Evolutionary conservation across 2,888 invertebrate species (phyloP), one percentile per base, ranked within the genome.

Genomic region (Volucella inanis): DNA sequence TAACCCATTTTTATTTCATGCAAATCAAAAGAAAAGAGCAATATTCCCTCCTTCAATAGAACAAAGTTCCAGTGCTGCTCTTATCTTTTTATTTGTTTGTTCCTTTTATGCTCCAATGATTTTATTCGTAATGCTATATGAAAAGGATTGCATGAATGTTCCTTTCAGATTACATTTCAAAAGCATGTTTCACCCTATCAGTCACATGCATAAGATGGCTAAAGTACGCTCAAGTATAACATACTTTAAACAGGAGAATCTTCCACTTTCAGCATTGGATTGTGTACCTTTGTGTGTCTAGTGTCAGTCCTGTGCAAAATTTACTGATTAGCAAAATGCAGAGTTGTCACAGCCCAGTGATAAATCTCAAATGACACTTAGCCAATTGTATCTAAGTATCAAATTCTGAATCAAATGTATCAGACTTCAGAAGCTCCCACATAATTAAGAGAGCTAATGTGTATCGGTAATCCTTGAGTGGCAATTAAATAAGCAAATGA

Each of bases 81-180:
- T 22, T 22, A 3, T 64, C 61, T 72, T 49, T 49, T 43, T 49
- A 52, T 11, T 47, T 50, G 54, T 64, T 31, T 22, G 10, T 14
- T 39, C 11, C n/a, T 39, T 57, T 65, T 64, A 57, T 52, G 14
- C 68, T 64, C 54, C 41, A 71, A 75, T 64, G 70, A 55, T 43
- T 22, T 3, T 22, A 54, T 22, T 55, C 49, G 54, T 72, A 68
- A 67, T 57, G 41, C 65, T 70, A 65, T 72, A 71, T 70, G 59
- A 62, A 71, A 80, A 67, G 80, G 84, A 84, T 76, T 80, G 70
- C 71, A 49, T 55, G 75, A 71, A 75, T 79, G 79, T 79, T 79
- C 78, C 71, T 79, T 79, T 59, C 70, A 75, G 84, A 84, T 84
- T 75, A 75, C 70, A 52, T 74, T 78, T 45, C 68, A 68, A 74